Percentiles rank a stretch among this genome's conserved stretches.
These are phyloP conservation scores for Xiphorhynchus elegans DNA, from an alignment of 2,113 vertebrate genomes.

Conservation along the genomic window DNA sequence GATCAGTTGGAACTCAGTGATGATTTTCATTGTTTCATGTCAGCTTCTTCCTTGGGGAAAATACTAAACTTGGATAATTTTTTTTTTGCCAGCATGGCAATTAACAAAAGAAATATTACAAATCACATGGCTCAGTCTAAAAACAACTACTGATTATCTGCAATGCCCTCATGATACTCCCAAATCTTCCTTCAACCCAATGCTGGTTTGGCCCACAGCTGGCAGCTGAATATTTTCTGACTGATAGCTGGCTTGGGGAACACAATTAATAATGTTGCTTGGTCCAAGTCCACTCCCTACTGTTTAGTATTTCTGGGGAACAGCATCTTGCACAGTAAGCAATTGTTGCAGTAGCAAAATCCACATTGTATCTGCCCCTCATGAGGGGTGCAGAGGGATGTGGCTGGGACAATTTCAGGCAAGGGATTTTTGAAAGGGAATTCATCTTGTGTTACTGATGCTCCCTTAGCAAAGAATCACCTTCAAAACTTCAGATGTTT, in stretches of 20 bases:
- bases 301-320: not conserved
- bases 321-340: slow-evolving; percentile 2
- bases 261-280: slow-evolving; percentile 1
- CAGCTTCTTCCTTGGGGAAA: not conserved
- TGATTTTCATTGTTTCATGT: slow-evolving; percentile 18
- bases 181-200: not conserved
- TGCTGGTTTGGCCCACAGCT: slow-evolving; percentile 35
- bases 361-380: not conserved
- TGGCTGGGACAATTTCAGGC: not conserved
- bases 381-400: not conserved
- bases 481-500: not conserved
- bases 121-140: slow-evolving; percentile 20
- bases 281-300: not conserved
- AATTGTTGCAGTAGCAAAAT: not conserved
- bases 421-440: not conserved
- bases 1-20: not conserved
- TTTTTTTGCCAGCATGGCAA: not conserved
- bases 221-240: not conserved
- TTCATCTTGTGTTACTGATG: not conserved
- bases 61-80: not conserved
- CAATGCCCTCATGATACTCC: slow-evolving; percentile 9
- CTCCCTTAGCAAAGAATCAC: not conserved
- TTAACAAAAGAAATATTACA: not conserved
- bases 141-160: slow-evolving; percentile 25
- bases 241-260: slow-evolving; percentile 13